Base-by-base conservation (phyloP, 2,888 invertebrate genomes). In the Tenthredo mesomela region DNA sequence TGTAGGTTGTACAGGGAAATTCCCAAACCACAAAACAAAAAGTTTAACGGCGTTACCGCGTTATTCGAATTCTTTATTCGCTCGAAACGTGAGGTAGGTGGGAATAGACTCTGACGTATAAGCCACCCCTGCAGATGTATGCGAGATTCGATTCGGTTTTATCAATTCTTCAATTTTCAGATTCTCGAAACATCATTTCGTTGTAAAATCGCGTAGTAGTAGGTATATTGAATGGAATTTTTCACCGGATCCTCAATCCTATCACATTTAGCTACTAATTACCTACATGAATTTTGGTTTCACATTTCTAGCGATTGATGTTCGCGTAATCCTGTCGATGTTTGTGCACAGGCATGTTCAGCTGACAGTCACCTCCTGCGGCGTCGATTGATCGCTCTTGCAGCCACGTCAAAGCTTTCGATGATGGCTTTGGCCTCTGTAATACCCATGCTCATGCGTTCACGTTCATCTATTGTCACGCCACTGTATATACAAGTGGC, bases 11-110 rank as follows among this genome's bases (percentile, higher is more conserved):
- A 33, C 88, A 87, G 87, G 85, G 86, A 70, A 61, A 85, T 78
- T 50, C 50, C 50, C 47, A 70, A 50, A 33, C 67, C 82, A 67
- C 67, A 21, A 86, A 87, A 85, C 87, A 86, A 89, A 89, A 88
- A 89, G 88, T 89, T 89, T 88, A 88, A 89, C 88, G 85, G 87
- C 86, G 88, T 89, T 87, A 89, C 89, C 88, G 86, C 86, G 87
- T 87, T 89, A 86, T 88, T 86, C 88, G 88, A 89, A 89, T 89
- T 80, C 84, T 80, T 43, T 15, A 54, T 67, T 73, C 43, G 15
- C n/a, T 50, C 33, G 84, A 54, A 40, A 40, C 40, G 61, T 65
- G 65, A 37, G 54, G n/a, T 67, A 15, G 33, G 61, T 61, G 33
- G 18, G 18, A 67, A 77, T 84, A 84, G n/a, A 47, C 40, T 7